Conservation (phyloP, 2,113 vertebrate genomes). For the Alces alces region DNA sequence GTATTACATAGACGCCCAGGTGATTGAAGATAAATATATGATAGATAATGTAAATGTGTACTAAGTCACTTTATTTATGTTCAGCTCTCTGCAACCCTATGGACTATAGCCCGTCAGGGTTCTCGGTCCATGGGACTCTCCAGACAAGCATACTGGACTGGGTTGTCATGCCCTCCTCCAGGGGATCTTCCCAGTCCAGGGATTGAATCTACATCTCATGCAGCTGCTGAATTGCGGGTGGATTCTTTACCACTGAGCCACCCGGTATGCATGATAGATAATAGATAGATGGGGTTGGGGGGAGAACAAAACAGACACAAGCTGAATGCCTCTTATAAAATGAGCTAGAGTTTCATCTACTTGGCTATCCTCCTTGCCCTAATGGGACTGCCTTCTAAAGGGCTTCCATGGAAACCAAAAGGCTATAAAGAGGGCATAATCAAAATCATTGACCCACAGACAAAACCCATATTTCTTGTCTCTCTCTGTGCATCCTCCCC, state of each 20-base stretch:
- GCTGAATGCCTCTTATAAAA: neutral
- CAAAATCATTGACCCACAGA: neutral
- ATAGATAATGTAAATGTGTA: neutral
- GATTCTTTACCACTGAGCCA: neutral
- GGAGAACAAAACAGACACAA: neutral
- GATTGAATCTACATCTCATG: neutral
- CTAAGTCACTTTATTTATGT: neutral
- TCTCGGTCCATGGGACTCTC: neutral
- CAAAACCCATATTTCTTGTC: neutral
- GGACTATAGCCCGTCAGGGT: neutral
- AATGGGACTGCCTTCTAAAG: neutral
- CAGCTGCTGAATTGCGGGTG: neutral
- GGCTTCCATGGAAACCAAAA: neutral
- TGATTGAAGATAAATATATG: neutral
- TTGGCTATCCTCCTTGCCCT: neutral
- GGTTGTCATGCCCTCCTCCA: neutral
- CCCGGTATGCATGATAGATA: neutral
- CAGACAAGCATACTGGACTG: neutral
- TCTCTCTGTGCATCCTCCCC: neutral
- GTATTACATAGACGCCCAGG: neutral
- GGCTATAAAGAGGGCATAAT: neutral
- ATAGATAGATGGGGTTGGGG: neutral
- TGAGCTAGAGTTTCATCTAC: neutral
- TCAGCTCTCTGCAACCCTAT: neutral
- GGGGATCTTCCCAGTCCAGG: neutral